Evolutionary conservation across 2,113 vertebrate species (phyloP).

Genomic region (Pseudonaja textilis): DNA sequence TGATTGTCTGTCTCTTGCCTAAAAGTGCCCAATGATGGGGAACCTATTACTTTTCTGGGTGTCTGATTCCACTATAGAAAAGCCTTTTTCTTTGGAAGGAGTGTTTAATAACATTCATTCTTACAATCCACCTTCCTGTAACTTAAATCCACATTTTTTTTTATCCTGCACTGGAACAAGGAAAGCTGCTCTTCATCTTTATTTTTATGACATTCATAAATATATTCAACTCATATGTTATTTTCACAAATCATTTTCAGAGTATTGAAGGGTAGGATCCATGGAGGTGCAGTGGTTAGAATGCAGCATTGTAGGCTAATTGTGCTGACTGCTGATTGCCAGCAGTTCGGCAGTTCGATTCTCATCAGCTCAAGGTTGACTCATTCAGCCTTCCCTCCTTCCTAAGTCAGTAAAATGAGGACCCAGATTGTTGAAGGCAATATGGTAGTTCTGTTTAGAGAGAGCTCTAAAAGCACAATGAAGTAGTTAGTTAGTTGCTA

Average conservation of each 20-base stretch:
- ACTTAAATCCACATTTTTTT: not conserved
- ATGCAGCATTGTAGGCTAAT: not conserved
- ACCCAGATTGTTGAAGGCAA: too few relatives aligned
- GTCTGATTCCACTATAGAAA: not conserved
- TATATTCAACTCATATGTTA: not conserved
- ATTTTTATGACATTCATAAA: not conserved
- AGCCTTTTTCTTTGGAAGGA: not conserved
- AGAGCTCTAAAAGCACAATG: not conserved
- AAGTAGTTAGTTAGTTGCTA: not conserved
- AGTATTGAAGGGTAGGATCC: not conserved
- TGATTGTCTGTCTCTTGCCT: not conserved
- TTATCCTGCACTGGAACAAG: not conserved
- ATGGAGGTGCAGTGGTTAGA: not conserved
- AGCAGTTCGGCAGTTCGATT: not conserved
- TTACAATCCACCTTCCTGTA: not conserved
- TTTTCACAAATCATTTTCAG: not conserved
- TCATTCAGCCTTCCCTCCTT: not conserved
- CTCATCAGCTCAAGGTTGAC: not conserved
- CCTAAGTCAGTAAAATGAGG: too few relatives aligned
- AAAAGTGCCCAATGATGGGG: not conserved
- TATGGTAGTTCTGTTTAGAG: too few relatives aligned
- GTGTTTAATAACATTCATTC: not conserved
- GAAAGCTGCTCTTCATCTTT: not conserved
- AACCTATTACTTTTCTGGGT: not conserved
- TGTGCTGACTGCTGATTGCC: not conserved